Evolutionary conservation across 2,888 invertebrate species (phyloP).

Genomic region (Caenorhabditis afra): DNA sequence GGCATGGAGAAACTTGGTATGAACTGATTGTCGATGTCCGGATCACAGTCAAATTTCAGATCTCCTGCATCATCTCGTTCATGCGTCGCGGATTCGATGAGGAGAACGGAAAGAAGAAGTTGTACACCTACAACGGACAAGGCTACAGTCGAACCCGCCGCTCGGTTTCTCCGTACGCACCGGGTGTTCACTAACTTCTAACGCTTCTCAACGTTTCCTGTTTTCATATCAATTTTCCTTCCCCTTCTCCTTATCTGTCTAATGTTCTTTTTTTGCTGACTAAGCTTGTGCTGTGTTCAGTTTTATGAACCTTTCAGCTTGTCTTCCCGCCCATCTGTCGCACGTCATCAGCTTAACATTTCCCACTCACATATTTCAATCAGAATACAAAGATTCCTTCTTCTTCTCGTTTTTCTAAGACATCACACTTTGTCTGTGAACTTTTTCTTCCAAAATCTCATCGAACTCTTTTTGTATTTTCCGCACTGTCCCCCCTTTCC

Average conservation of each 20-base stretch:
- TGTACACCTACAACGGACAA: slow-evolving; percentile 49
- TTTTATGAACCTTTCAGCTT: slow-evolving; percentile 13
- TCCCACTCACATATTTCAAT: too few species aligned
- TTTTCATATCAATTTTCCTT: slow-evolving; percentile 33
- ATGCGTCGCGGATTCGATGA: slow-evolving; percentile 79
- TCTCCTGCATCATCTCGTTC: slow-evolving; percentile 77
- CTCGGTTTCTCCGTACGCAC: slow-evolving; percentile 52
- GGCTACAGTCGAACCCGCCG: slow-evolving; percentile 42
- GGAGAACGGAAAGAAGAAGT: slow-evolving; percentile 66
- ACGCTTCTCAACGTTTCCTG: not conserved
- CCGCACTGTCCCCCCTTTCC: too few species aligned
- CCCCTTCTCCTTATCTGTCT: slow-evolving; percentile 11
- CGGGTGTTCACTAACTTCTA: slow-evolving; percentile 36
- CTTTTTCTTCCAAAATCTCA: too few species aligned
- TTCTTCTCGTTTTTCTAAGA: too few species aligned
- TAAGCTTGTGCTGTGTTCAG: too few species aligned
- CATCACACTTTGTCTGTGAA: too few species aligned
- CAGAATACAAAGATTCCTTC: too few species aligned
- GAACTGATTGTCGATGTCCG: not conserved
- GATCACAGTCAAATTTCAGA: slow-evolving; percentile 49
- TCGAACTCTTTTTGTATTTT: too few species aligned
- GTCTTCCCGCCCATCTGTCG: slow-evolving; percentile 7
- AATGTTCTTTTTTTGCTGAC: not conserved
- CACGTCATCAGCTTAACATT: too few species aligned
- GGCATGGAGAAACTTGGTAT: slow-evolving; percentile 77